These are phyloP conservation scores for Hyperoplus immaculatus DNA, from an alignment of 2,797 vertebrate species.

Conservation along the genomic window DNA sequence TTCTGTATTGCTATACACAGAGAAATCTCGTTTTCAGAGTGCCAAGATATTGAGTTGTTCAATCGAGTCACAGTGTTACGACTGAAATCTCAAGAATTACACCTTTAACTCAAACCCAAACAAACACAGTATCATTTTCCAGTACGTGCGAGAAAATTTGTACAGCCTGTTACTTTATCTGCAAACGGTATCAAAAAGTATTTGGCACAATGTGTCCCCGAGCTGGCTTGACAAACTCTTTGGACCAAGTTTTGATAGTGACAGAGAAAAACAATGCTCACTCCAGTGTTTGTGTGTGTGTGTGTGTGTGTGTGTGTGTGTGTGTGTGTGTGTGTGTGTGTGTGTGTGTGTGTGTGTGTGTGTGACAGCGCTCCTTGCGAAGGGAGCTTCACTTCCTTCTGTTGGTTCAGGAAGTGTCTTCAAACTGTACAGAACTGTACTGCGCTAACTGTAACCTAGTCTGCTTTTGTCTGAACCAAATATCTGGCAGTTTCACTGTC, in stretches of 20 bases:
- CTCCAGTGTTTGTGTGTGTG: no score
- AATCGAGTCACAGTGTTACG: no score
- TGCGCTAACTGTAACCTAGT: background rate
- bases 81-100: no score
- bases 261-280: no score
- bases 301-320: background rate
- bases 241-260: no score
- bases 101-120: no score
- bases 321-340: no score
- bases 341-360: background rate
- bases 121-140: background rate
- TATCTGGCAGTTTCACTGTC: background rate
- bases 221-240: no score
- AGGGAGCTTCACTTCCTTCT: constrained; percentile 48
- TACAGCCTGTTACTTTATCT: background rate
- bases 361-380: constrained; percentile 7
- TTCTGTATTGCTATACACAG: no score
- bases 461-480: background rate
- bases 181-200: background rate
- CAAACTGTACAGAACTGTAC: background rate
- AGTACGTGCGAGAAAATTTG: background rate
- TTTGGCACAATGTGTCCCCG: background rate
- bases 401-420: constrained; percentile 45
- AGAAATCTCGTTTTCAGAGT: no score
- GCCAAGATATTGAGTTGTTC: no score